These are phyloP conservation scores for Drosophila kokeensis DNA, from an alignment of 2,888 invertebrate species.

Conservation along the genomic window DNA sequence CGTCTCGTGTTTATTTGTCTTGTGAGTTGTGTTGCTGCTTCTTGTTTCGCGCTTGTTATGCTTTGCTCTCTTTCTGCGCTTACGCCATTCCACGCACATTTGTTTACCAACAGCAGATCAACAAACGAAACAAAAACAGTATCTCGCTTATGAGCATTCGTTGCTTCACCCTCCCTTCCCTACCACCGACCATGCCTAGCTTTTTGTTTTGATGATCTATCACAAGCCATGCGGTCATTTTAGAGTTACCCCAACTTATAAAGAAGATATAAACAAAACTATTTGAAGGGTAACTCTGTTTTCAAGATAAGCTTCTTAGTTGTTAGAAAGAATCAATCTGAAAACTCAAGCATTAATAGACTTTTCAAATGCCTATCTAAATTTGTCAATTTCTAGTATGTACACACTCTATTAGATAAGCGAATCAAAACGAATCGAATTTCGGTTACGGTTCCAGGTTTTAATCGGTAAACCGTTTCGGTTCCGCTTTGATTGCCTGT, in stretches of 20 bases:
- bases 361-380: not conserved
- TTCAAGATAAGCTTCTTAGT: not conserved
- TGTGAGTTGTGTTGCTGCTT: constrained; percentile 16
- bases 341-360: not conserved
- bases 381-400: too few relatives aligned
- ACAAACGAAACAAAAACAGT: constrained; percentile 37
- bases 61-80: constrained; percentile 37
- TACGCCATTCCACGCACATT: constrained; percentile 71
- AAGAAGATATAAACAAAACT: not conserved
- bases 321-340: not conserved
- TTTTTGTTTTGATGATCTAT: constrained; percentile 15
- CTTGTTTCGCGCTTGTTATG: constrained; percentile 35
- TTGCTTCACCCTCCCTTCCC: not conserved
- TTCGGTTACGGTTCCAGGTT: not conserved
- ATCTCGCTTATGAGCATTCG: constrained; percentile 39
- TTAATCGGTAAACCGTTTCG: not conserved
- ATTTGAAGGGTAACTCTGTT: not conserved
- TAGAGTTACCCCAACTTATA: too few relatives aligned
- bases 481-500: not conserved
- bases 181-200: fast-evolving
- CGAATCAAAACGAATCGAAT: not conserved
- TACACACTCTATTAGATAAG: not conserved
- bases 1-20: constrained; percentile 20
- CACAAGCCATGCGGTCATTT: constrained; percentile 1
- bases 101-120: constrained; percentile 74